These are phyloP conservation scores for Bradypodion ventrale DNA, from an alignment of 2,797 vertebrate genomes.

Conservation along the genomic window DNA sequence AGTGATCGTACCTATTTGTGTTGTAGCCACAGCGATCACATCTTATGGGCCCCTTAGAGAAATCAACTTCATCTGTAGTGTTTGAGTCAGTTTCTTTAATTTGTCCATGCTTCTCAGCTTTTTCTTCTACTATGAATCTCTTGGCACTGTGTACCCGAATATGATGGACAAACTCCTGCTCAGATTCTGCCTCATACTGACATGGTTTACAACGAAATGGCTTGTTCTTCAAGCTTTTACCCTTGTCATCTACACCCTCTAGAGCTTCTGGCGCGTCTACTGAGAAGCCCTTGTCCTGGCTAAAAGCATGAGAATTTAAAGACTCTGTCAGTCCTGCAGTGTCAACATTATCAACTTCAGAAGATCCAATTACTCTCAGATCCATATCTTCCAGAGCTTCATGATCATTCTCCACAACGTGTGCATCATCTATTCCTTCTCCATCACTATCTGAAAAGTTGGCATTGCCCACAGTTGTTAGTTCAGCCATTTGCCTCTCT, in stretches of 20 bases:
- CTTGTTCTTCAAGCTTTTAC: slow-evolving; percentile 86
- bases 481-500: slow-evolving; percentile 94
- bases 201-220: slow-evolving; percentile 95
- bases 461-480: slow-evolving; percentile 87
- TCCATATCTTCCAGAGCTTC: slow-evolving; percentile 76
- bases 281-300: slow-evolving; percentile 55
- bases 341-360: slow-evolving; percentile 48
- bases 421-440: slow-evolving; percentile 77
- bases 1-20: slow-evolving; percentile 97
- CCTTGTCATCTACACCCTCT: slow-evolving; percentile 74
- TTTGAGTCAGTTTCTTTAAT: slow-evolving; percentile 72
- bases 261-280: slow-evolving; percentile 20
- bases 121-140: slow-evolving; percentile 90
- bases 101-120: slow-evolving; percentile 83
- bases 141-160: slow-evolving; percentile 89
- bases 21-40: slow-evolving; percentile 98
- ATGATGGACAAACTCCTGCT: slow-evolving; percentile 91
- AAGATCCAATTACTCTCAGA: slow-evolving; percentile 62
- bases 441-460: slow-evolving; percentile 92
- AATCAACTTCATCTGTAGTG: slow-evolving; percentile 74
- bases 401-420: slow-evolving; percentile 72
- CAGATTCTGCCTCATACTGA: slow-evolving; percentile 89
- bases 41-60: slow-evolving; percentile 91
- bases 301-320: slow-evolving; percentile 60
- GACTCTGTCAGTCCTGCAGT: slow-evolving; percentile 36